Evolutionary conservation across 2,113 vertebrate species (phyloP), one percentile per base, ranked within the genome.

Genomic region (Hippoglossus stenolepis): DNA sequence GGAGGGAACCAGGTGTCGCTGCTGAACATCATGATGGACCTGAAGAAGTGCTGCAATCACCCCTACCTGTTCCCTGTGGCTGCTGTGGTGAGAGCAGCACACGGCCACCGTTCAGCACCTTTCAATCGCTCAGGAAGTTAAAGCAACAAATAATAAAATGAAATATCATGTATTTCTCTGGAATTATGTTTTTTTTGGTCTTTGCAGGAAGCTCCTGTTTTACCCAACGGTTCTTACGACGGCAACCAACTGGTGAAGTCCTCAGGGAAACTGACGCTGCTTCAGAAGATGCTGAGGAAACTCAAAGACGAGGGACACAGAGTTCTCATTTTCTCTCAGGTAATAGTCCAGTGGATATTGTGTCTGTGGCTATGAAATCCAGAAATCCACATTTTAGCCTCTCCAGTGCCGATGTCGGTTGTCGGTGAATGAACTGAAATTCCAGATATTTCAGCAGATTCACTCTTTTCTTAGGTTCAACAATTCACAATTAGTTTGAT

Each of bases 11-110:
- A 99, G 89, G 98, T 99, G 71, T 99, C 98, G 0, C 92, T 99
- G 79, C 97, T 99, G 47, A 99, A 99, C 91, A 99, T 99, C 88
- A 99, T 99, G 98, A 99, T 99, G 98, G 98, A 99, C 86, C 93
- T 99, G 93, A 99, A 99, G 94, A 99, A 99, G 77, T 99, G 98
- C 81, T 99, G 98, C 77, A 99, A 99, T 79, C 97, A 99, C 54
- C 98, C 97, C 0, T 99, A 99, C 90, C 95, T 99, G 83, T 99
- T 99, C 82, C 98, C 98, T 0, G 97, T 99, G 86, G 97, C 97
- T 0, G 97, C 97, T 0, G 95, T 97, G 96, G 97, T 97, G 68
- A 76, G 40, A 7, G 40, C 20, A 38, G 6, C 18, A 10, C 3
- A 17, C 6, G 21, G 9, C 20, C 20, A 54, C 40, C 0, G 11